Evolutionary conservation across 2,888 invertebrate genomes (phyloP), one percentile per base, ranked within the genome.

Genomic region (Papilio elwesi): DNA sequence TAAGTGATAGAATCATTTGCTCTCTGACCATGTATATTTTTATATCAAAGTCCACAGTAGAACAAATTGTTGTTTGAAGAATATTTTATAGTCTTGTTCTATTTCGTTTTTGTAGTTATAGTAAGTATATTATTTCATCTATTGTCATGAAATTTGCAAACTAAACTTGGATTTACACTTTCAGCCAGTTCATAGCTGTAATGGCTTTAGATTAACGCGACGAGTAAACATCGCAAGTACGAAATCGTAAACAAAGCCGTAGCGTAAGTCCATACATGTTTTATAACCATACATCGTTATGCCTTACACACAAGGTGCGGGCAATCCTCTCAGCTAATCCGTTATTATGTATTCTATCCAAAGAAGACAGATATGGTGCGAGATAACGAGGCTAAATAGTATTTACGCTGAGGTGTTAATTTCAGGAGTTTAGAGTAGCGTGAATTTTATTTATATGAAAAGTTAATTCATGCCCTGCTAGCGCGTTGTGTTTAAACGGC

Each of bases 391-490:
- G 85, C 89, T 89, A 89, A 91, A 87, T 89, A 88, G 86, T 91
- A 91, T 93, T 93, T 92, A 91, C 92, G 92, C 87, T 83, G 77
- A 93, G 92, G 93, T 93, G 93, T 90, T 93, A 93, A 93, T 93
- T 92, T 93, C 92, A 91, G 90, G 91, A 93, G 91, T 89, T 93
- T 93, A 93, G 93, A 92, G 93, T 87, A 86, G 88, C 92, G 93
- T 93, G 92, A 93, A 93, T 93, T 93, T 93, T 93, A 93, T 93
- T 93, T 93, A 93, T 93, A 93, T 92, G 93, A 93, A 93, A 93
- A 93, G 91, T 90, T 92, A 93, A 93, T 93, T 93, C 92, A 89
- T 92, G 88, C 85, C 85, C 87, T 89, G 88, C 90, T 90, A 89
- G 91, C 90, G 89, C 87, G 90, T 89, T 89, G 90, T 93, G 92